Conservation (phyloP, 2,113 vertebrate species). For the Sorex fumeus region DNA sequence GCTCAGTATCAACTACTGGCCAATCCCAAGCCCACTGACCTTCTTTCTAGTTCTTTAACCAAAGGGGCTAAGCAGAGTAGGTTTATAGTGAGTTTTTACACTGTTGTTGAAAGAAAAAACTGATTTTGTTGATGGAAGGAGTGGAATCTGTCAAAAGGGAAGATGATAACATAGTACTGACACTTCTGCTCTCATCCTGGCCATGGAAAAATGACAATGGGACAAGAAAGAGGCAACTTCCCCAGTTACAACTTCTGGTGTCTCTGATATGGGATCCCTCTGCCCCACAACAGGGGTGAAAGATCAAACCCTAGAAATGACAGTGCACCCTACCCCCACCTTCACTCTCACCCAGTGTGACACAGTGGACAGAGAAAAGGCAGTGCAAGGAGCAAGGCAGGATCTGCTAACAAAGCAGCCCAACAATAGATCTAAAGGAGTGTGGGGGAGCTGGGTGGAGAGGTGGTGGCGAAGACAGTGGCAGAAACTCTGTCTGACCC, state of each 20-base stretch:
- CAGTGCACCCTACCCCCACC: no score
- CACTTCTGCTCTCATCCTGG: background rate
- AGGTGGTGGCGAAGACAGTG: background rate
- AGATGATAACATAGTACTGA: background rate
- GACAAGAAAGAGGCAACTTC: background rate
- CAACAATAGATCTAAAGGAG: background rate
- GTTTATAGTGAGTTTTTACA: background rate
- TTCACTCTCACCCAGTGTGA: background rate
- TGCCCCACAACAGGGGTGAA: background rate
- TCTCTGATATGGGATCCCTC: background rate
- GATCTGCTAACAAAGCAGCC: background rate
- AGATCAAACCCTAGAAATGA: background rate
- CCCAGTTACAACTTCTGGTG: background rate
- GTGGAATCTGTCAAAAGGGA: background rate
- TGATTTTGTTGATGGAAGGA: no score
- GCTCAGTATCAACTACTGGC: background rate
- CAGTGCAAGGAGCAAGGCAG: background rate
- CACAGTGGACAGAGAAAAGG: background rate
- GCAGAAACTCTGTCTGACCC: constrained; percentile 18
- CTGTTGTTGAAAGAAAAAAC: background rate
- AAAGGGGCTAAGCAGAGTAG: background rate
- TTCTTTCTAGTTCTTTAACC: background rate
- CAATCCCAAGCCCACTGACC: background rate
- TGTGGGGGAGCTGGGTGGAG: background rate
- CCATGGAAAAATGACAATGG: background rate